These are phyloP conservation scores for Buphagus erythrorhynchus DNA, from an alignment of 2,797 vertebrate species.

Conservation along the genomic window DNA sequence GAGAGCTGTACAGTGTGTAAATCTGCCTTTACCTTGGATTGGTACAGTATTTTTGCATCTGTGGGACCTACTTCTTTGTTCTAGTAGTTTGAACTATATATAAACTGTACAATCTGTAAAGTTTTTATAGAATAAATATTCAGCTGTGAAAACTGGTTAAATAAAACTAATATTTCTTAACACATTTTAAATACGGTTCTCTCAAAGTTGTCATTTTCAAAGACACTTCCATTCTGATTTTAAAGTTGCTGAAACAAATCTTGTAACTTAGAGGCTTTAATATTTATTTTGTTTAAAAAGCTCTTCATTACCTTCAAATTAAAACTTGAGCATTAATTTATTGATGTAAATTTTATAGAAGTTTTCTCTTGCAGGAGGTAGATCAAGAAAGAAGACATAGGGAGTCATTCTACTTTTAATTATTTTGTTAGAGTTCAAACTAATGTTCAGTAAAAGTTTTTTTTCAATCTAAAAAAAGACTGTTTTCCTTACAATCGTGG, in stretches of 20 bases:
- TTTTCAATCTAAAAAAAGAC: neutral
- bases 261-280: neutral
- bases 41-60: conserved; percentile 89
- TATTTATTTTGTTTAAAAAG: neutral
- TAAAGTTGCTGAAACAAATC: neutral
- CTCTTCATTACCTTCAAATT: neutral
- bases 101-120: conserved; percentile 90
- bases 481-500: neutral
- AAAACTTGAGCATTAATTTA: neutral
- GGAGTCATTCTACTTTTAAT: neutral
- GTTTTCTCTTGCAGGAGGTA: neutral
- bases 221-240: neutral
- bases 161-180: conserved; percentile 91
- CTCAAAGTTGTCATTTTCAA: conserved; percentile 15
- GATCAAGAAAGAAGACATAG: neutral
- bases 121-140: conserved; percentile 90
- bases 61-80: conserved; percentile 87
- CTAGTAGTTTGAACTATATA: conserved; percentile 85
- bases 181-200: conserved; percentile 70
- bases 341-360: neutral
- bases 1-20: conserved; percentile 82
- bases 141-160: conserved; percentile 89
- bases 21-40: conserved; percentile 83
- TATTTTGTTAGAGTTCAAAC: neutral
- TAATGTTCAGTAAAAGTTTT: neutral